Base-by-base conservation (phyloP, 2,113 vertebrate genomes). In the Romanogobio albipinnatus region DNA sequence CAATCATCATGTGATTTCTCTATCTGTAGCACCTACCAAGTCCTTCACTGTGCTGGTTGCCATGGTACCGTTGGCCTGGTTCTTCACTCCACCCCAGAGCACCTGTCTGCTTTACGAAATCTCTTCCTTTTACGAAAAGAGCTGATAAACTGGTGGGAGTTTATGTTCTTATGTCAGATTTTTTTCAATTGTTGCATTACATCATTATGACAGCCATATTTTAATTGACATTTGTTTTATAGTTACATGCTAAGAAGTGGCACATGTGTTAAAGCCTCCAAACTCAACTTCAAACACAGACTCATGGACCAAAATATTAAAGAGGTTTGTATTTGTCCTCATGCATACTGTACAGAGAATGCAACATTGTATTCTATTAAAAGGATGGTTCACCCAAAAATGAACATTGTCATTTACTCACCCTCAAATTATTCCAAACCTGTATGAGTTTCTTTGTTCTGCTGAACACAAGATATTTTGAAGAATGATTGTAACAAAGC, bases 81-180 rank as follows among this genome's bases (percentile, higher is more conserved):
- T 19, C 91, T 97, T 22, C 90, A 95, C 43, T 95, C 96, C 0
- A 87, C 95, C 1, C 87, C 94, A n/a, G 79, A 90, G 3, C 56
- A 88, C n/a, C 59, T 96, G 85, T 93, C 94, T 0, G 9, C 26
- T n/a, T 88, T 96, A 29, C 93, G 96, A 87, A 95, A 92, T 84
- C 80, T 95, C 68, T 99, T 97, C 88, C 96, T 96, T 85, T 95
- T 99, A 84, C 90, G 91, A 85, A 96, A 96, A 93, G 86, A 95
- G 39, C 94, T 88, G 66, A 93, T 97, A 79, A 74, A 90, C 6
- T 98, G 97, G 98, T 99, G 85, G 95, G 95, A 29, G 19, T 81
- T 39, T 39, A 11, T 10, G 5, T 53, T 6, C 11, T 3, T 1
- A 66, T 33, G n/a, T 5, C 11, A 14, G 24, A 64, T 64, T 66